Conservation (phyloP, 1,140 invertebrate species). For the Caenorhabditis brenneri region DNA sequence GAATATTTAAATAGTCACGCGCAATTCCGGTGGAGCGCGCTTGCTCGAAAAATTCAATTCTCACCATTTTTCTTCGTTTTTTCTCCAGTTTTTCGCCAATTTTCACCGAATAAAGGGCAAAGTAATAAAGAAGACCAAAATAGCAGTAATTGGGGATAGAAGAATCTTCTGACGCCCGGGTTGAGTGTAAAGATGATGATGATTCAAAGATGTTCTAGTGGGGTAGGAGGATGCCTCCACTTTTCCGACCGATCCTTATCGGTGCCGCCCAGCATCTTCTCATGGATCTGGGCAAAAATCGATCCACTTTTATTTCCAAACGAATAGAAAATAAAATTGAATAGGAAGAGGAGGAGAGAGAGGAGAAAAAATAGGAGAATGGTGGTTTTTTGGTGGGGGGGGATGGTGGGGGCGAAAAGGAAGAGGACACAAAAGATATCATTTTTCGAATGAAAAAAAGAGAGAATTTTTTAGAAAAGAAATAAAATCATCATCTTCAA, state of each 20-base stretch:
- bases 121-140: neutral
- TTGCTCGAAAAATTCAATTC: too few species aligned
- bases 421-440: too few species aligned
- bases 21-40: too few species aligned
- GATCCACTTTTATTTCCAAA: constrained; percentile 31
- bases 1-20: too few species aligned
- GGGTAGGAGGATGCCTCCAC: too few species aligned
- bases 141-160: neutral
- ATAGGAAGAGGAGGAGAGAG: neutral
- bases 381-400: neutral
- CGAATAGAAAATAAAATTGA: neutral
- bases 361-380: neutral
- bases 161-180: neutral
- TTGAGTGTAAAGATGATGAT: neutral
- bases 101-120: too few species aligned
- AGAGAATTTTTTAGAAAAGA: too few species aligned
- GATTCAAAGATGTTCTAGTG: neutral
- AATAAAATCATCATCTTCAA: too few species aligned
- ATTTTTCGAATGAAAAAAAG: too few species aligned
- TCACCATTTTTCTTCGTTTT: neutral
- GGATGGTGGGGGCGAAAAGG: neutral
- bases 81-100: neutral
- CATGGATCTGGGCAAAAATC: too few species aligned
- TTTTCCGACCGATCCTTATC: neutral
- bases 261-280: neutral